phyloP scores from a whole-genome alignment of 1,140 invertebrate species.

The Plectrocnemia conspersa region DNA sequence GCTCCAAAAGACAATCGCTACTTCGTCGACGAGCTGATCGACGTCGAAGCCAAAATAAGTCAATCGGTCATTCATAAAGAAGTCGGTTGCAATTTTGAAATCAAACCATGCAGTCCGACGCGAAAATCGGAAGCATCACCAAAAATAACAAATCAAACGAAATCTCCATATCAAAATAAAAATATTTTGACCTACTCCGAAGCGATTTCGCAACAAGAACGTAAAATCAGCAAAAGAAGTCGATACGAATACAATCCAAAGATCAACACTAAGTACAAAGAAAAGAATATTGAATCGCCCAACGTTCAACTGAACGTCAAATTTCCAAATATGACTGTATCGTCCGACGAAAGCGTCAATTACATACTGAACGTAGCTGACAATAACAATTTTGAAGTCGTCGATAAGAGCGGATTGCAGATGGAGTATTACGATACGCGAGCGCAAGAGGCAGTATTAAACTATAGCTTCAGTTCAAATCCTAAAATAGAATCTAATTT shows the following conservation, averaged over 20 bases:
- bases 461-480: no score
- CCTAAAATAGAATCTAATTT: no score
- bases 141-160: background rate
- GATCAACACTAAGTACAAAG: background rate
- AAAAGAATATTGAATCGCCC: background rate
- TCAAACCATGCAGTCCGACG: slow-evolving; percentile 50
- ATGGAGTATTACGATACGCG: no score
- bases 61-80: slow-evolving; percentile 53
- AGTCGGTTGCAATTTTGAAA: slow-evolving; percentile 52
- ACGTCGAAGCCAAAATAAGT: slow-evolving; percentile 52
- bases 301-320: background rate
- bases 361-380: no score
- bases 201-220: background rate
- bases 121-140: background rate
- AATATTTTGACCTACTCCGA: background rate
- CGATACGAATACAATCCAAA: background rate
- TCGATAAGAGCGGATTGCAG: no score
- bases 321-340: no score
- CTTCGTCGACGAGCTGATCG: slow-evolving; percentile 36
- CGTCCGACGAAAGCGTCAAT: no score
- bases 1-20: slow-evolving; percentile 14
- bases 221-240: slow-evolving; percentile 1
- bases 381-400: no score
- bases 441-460: no score
- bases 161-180: no score